These are phyloP conservation scores for Pygoscelis adeliae DNA, from an alignment of 2,113 vertebrate genomes.

Conservation along the genomic window DNA sequence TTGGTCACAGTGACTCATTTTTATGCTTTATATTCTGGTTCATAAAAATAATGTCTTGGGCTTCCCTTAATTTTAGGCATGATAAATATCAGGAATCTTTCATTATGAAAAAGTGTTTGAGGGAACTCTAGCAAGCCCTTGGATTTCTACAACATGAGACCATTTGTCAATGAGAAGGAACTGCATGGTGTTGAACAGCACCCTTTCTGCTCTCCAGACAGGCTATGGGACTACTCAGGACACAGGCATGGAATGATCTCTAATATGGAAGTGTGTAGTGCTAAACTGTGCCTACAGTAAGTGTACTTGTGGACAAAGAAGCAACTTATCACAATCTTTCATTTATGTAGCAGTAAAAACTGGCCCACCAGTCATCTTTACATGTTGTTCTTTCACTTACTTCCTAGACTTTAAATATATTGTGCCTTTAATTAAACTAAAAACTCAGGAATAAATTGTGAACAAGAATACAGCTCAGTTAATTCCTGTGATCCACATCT, in stretches of 20 bases:
- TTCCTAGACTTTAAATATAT: not conserved
- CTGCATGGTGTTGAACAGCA: not conserved
- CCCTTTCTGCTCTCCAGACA: not conserved
- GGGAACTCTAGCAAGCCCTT: not conserved
- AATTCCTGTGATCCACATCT: not conserved
- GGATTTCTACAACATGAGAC: not conserved
- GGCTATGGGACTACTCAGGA: not conserved
- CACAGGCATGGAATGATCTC: not conserved
- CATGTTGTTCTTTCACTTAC: not conserved
- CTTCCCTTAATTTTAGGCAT: not conserved
- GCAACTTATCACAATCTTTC: not conserved
- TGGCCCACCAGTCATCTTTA: not conserved
- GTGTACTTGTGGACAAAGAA: not conserved
- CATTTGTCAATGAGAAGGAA: not conserved
- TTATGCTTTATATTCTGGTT: not conserved
- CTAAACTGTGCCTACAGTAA: not conserved
- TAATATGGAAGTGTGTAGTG: not conserved
- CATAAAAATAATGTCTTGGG: not conserved
- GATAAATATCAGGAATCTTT: not conserved
- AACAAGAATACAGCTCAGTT: not conserved
- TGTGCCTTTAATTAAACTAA: not conserved
- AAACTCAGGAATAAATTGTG: not conserved
- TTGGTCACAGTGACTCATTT: not conserved
- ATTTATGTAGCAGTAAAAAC: not conserved
- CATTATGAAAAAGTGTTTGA: not conserved